phyloP scores from a whole-genome alignment of 2,113 vertebrate genomes.

The Jacana jacana region DNA sequence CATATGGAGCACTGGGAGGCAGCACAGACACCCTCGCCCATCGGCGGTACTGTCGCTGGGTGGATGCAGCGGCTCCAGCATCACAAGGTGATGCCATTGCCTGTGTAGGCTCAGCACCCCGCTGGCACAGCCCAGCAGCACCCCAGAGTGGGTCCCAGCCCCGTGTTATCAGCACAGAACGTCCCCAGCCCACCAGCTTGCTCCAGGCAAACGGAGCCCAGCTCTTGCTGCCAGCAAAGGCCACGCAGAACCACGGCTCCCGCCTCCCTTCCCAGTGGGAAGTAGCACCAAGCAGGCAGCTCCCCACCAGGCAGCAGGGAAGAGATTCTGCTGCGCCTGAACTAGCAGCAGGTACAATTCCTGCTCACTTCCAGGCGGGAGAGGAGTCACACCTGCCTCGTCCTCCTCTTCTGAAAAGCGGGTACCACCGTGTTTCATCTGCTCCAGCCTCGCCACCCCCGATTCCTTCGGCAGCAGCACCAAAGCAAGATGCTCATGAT shows the following conservation, averaged over 20 bases:
- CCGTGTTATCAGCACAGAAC: fast-evolving
- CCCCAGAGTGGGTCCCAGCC: not conserved
- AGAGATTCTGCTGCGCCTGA: not conserved
- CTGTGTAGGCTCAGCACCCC: not conserved
- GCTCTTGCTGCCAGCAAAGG: not conserved
- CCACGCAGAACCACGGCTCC: not conserved
- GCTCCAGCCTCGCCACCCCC: not conserved
- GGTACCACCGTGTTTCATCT: not conserved
- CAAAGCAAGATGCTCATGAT: not conserved
- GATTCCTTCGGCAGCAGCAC: not conserved
- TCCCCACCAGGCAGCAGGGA: not conserved
- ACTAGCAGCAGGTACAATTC: not conserved
- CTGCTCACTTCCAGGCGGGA: not conserved
- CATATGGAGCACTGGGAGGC: fast-evolving
- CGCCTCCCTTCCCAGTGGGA: not conserved
- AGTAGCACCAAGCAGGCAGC: not conserved
- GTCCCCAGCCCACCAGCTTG: fast-evolving
- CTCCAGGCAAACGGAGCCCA: not conserved
- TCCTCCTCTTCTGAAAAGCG: not conserved
- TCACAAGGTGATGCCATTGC: not conserved
- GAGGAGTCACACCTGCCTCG: not conserved
- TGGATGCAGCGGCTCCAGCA: not conserved
- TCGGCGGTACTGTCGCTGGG: fast-evolving
- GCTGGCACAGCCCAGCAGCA: not conserved
- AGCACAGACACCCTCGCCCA: not conserved